Evolutionary conservation across 2,113 vertebrate species (phyloP), one percentile per base, ranked within the genome.

Genomic region (Urocitellus parryii): DNA sequence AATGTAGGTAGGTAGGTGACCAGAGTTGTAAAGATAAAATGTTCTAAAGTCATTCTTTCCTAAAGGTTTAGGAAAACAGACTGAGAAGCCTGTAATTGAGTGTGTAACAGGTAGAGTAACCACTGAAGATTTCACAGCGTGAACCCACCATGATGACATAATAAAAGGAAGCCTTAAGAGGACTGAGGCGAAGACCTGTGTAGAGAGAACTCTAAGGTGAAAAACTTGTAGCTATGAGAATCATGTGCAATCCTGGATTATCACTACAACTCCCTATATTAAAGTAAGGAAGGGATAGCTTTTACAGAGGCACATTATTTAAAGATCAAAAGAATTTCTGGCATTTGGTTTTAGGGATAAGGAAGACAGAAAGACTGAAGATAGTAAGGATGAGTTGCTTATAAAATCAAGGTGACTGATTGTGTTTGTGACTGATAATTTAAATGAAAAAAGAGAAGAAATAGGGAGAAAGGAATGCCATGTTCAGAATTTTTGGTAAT

Each of bases 291-390:
- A 89, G 9, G 29, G 65, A 29, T 2, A 42, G 27, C 39, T 90
- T 89, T 87, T 37, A 79, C 22, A 63, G 45, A 87, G 73, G 37
- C 34, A 34, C 2, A 22, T 48, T 78, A 85, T 45, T 93, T 92
- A 85, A 95, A 88, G 48, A 93, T 53, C 79, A 76, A 89, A 80
- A 81, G 42, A 45, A 61, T 63, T 84, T 67, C 56, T 11, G 14
- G 29, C 86, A 88, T 39, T 90, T 1, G 18, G 0, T 76, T 96
- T 89, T 48, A 76, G 72, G 70, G 22, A 76, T 76, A 90, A 77
- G 45, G 37, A 34, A 90, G 32, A 77, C 29, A 18, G 42, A 20
- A 48, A 67, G 48, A 77, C 1, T 65, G 61, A 84, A 78, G 79
- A 90, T 58, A 79, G 32, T 68, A 45, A 37, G 79, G 37, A 58